phyloP scores from a whole-genome alignment of 2,888 invertebrate genomes.

The Leucophenga maculata region DNA sequence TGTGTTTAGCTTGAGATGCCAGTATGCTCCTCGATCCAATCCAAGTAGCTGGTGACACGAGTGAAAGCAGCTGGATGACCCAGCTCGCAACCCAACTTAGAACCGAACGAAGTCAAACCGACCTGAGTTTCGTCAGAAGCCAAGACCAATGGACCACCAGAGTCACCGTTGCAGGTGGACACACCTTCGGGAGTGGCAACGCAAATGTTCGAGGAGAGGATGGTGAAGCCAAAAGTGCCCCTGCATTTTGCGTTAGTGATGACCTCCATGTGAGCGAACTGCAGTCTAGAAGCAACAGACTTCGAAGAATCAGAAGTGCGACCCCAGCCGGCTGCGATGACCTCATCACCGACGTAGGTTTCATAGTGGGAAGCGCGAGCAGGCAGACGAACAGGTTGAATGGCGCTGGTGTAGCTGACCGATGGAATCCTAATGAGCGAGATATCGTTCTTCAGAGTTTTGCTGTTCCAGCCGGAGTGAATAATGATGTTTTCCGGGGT shows the following conservation, averaged over 20 bases:
- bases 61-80: slow-evolving; percentile 60
- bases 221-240: slow-evolving; percentile 36
- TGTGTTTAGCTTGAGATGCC: no score
- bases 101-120: slow-evolving; percentile 62
- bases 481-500: slow-evolving; percentile 42
- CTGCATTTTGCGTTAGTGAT: slow-evolving; percentile 53
- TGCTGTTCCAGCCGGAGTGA: slow-evolving; percentile 51
- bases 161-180: slow-evolving; percentile 60
- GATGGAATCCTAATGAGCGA: slow-evolving; percentile 51
- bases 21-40: slow-evolving; percentile 49
- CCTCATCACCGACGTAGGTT: slow-evolving; percentile 46
- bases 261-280: slow-evolving; percentile 49
- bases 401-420: slow-evolving; percentile 44
- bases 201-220: slow-evolving; percentile 50
- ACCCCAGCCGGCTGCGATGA: slow-evolving; percentile 65
- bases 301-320: slow-evolving; percentile 50
- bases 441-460: slow-evolving; percentile 58
- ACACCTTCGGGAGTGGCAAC: slow-evolving; percentile 47
- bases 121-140: slow-evolving; percentile 44
- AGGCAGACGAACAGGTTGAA: slow-evolving; percentile 53
- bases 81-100: slow-evolving; percentile 57
- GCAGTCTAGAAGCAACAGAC: slow-evolving; percentile 46
- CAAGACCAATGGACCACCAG: slow-evolving; percentile 59
- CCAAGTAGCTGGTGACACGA: slow-evolving; percentile 54
- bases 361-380: slow-evolving; percentile 36